phyloP scores from a whole-genome alignment of 1,140 invertebrate genomes.

The Micrasema longulum region DNA sequence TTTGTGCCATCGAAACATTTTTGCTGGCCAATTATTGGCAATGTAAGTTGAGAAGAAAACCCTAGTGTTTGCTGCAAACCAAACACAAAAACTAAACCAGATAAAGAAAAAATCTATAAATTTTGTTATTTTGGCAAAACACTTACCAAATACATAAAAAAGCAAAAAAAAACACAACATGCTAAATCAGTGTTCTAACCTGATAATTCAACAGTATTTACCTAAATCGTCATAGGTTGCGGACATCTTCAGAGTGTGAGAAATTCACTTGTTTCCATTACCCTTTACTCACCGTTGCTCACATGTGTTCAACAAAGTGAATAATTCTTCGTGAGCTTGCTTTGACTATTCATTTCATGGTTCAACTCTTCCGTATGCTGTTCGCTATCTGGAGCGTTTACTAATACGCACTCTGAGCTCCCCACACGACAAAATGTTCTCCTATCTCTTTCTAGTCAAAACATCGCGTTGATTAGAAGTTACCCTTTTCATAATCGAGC shows the following conservation, averaged over 20 bases:
- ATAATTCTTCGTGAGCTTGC: constrained; percentile 40
- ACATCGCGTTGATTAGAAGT: not conserved
- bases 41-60: too few species aligned
- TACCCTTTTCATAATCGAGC: not conserved
- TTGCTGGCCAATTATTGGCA: too few species aligned
- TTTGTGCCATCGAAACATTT: too few species aligned
- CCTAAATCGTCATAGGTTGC: too few species aligned
- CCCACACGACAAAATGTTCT: not conserved
- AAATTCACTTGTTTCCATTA: not conserved
- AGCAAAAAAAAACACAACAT: too few species aligned
- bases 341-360: constrained; percentile 52
- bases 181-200: too few species aligned
- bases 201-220: too few species aligned
- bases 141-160: too few species aligned
- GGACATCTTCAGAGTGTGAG: not conserved
- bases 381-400: constrained; percentile 25
- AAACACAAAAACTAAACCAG: too few species aligned
- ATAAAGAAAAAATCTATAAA: too few species aligned
- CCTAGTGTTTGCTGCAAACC: too few species aligned
- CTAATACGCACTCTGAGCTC: not conserved
- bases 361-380: constrained; percentile 23
- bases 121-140: too few species aligned
- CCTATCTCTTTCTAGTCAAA: not conserved
- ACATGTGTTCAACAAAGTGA: constrained; percentile 36
- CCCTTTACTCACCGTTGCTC: not conserved